Conservation (phyloP, 2,888 invertebrate species). For the Mesoligia furuncula region DNA sequence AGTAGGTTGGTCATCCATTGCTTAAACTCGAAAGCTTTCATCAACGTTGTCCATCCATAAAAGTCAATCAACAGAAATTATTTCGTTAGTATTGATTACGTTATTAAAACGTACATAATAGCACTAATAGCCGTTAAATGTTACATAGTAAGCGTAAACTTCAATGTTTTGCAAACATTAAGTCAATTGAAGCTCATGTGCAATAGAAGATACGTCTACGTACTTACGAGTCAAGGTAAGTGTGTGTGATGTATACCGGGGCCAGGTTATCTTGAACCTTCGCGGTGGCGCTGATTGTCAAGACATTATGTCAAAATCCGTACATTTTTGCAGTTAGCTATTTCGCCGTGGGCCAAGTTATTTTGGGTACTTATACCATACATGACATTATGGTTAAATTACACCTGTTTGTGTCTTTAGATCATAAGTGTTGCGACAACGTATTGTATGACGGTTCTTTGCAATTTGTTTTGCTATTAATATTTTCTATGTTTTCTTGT, state of each 20-base stretch:
- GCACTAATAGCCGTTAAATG: constrained; percentile 58
- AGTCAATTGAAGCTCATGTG: constrained; percentile 59
- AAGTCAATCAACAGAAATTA: constrained; percentile 57
- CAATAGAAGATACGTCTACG: constrained; percentile 66
- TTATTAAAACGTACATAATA: constrained; percentile 54
- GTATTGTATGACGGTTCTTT: constrained; percentile 59
- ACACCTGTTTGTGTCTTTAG: constrained; percentile 73
- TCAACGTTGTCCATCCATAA: constrained; percentile 47
- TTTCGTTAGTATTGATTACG: constrained; percentile 57
- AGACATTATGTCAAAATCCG: background rate
- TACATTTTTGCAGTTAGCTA: background rate
- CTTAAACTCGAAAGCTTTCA: constrained; percentile 45
- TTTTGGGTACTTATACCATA: constrained; percentile 33
- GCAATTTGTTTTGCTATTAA: constrained; percentile 77
- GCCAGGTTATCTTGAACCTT: constrained; percentile 36
- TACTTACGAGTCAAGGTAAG: constrained; percentile 78
- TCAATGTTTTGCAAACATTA: constrained; percentile 65
- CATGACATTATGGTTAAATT: constrained; percentile 79
- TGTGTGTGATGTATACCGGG: constrained; percentile 59
- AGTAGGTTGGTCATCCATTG: constrained; percentile 1
- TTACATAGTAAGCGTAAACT: constrained; percentile 57
- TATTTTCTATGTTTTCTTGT: constrained; percentile 76
- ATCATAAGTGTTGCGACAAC: constrained; percentile 71
- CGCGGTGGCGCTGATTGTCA: constrained; percentile 7
- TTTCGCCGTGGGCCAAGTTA: constrained; percentile 4